phyloP scores from a whole-genome alignment of 2,797 vertebrate species.

The Calcarius lapponicus region DNA sequence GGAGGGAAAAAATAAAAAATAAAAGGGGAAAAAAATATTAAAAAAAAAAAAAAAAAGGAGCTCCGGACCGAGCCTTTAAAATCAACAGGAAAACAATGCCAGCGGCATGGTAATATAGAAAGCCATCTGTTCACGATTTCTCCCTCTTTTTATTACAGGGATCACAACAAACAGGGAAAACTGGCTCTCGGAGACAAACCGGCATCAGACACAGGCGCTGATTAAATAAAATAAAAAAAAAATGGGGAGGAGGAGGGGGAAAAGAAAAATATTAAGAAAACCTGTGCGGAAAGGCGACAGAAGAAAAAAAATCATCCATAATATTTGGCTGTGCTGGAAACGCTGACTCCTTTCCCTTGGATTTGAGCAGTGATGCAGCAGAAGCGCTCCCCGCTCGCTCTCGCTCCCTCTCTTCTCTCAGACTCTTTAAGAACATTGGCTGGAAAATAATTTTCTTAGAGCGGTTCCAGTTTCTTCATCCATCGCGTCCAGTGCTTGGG shows the following conservation, averaged over 20 bases:
- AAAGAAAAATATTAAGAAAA: slow-evolving; percentile 57
- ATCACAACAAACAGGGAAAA: slow-evolving; percentile 15
- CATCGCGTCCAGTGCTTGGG: slow-evolving; percentile 44
- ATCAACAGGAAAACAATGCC: slow-evolving; percentile 40
- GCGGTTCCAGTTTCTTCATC: slow-evolving; percentile 55
- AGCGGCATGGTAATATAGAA: neutral
- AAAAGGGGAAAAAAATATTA: neutral
- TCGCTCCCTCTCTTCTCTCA: slow-evolving; percentile 13
- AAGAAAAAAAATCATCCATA: slow-evolving; percentile 69
- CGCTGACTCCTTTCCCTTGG: slow-evolving; percentile 70
- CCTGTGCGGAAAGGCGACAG: slow-evolving; percentile 25
- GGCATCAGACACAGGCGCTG: neutral
- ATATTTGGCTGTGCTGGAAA: slow-evolving; percentile 62
- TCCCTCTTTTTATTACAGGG: neutral
- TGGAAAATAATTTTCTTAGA: slow-evolving; percentile 38
- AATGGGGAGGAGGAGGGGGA: neutral
- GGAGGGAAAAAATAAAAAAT: neutral
- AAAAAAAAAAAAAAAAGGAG: neutral
- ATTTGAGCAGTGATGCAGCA: slow-evolving; percentile 59
- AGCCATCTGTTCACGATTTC: slow-evolving; percentile 49
- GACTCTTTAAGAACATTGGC: slow-evolving; percentile 44
- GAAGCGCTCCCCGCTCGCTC: slow-evolving; percentile 47
- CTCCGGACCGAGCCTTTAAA: neutral
- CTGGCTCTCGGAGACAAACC: neutral
- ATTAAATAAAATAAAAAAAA: neutral